Percentiles rank a stretch among this genome's conserved stretches.
Conservation (phyloP, 2,888 invertebrate species). For the Diogma glabrata region DNA sequence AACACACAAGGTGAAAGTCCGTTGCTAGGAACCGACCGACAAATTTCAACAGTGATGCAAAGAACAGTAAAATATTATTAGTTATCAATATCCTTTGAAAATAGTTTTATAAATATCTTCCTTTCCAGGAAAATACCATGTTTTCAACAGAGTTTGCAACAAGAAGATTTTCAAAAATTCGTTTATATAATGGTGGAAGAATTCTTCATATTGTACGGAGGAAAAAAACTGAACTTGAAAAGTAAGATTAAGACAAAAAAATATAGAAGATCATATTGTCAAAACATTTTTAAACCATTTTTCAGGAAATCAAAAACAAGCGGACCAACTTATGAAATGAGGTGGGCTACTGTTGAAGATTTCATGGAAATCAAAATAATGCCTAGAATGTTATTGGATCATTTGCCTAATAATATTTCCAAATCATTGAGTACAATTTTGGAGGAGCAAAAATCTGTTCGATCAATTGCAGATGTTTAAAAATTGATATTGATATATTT, state of each 20-base stretch:
- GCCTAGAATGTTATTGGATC: slow-evolving; percentile 77
- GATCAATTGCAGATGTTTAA: too few relatives aligned
- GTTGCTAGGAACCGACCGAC: slow-evolving; percentile 31
- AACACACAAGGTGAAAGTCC: slow-evolving; percentile 34
- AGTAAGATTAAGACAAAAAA: slow-evolving; percentile 35
- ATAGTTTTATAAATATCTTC: slow-evolving; percentile 10
- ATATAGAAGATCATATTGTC: slow-evolving; percentile 12
- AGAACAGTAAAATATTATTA: slow-evolving; percentile 36
- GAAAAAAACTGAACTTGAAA: slow-evolving; percentile 55
- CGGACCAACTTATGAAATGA: slow-evolving; percentile 58
- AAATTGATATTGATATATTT: too few relatives aligned
- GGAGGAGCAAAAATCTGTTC: slow-evolving; percentile 33
- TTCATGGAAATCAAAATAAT: slow-evolving; percentile 73
- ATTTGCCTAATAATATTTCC: slow-evolving; percentile 69
- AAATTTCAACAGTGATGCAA: slow-evolving; percentile 46
- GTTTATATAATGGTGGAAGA: slow-evolving; percentile 66
- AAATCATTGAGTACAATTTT: slow-evolving; percentile 55
- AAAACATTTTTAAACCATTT: slow-evolving; percentile 17
- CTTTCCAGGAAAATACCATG: slow-evolving; percentile 48
- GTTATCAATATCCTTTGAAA: background rate
- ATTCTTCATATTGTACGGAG: slow-evolving; percentile 65
- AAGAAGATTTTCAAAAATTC: slow-evolving; percentile 54
- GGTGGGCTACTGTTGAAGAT: slow-evolving; percentile 70
- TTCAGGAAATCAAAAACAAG: slow-evolving; percentile 49
- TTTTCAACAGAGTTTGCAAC: slow-evolving; percentile 53